phyloP scores from a whole-genome alignment of 2,888 invertebrate species.

The Liposcelis brunnea region DNA sequence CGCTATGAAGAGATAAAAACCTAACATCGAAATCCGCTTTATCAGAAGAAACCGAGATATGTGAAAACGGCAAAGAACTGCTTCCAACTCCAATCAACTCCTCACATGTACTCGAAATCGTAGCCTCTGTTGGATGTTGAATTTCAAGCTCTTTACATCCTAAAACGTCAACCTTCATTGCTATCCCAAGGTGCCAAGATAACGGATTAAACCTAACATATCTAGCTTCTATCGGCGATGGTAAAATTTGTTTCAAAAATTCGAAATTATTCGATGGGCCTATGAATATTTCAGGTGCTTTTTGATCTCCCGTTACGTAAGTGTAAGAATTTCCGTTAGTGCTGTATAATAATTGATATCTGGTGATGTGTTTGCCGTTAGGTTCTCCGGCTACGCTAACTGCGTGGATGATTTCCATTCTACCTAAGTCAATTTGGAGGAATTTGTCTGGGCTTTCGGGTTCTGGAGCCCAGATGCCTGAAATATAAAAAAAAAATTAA shows the following conservation, averaged over 20 bases:
- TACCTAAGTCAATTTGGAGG: constrained; percentile 47
- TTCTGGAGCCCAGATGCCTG: constrained; percentile 51
- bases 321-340: constrained; percentile 44
- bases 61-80: constrained; percentile 39
- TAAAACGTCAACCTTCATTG: constrained; percentile 52
- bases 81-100: constrained; percentile 46
- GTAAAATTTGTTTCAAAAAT: constrained; percentile 44
- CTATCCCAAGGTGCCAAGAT: constrained; percentile 52
- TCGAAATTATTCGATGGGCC: constrained; percentile 46
- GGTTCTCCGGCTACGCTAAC: constrained; percentile 44
- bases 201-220: constrained; percentile 52
- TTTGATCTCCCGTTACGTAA: constrained; percentile 21
- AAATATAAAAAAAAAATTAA: constrained; percentile 9
- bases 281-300: constrained; percentile 34
- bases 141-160: constrained; percentile 38
- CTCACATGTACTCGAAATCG: constrained; percentile 12
- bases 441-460: constrained; percentile 43
- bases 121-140: constrained; percentile 10
- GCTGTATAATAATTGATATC: constrained; percentile 55
- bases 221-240: constrained; percentile 55
- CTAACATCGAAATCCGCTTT: constrained; percentile 24
- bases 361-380: constrained; percentile 48
- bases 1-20: constrained; percentile 30
- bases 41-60: constrained; percentile 47
- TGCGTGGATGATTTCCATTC: constrained; percentile 53